A percentile compares a stretch with the other conserved stretches of the same genome.
phyloP scores from a whole-genome alignment of 2,113 vertebrate genomes.

The Menura novaehollandiae region DNA sequence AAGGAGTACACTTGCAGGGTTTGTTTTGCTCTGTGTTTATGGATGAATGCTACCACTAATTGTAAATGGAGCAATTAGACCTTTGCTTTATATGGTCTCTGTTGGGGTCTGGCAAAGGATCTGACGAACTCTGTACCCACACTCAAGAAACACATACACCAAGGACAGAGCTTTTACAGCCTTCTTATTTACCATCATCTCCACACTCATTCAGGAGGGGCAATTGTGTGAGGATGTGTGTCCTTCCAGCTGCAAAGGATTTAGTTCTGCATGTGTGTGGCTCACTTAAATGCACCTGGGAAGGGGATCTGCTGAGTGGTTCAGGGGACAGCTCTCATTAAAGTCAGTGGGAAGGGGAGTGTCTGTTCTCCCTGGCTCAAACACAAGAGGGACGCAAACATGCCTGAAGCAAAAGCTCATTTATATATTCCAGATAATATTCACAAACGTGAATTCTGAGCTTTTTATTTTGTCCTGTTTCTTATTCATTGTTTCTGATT shows the following conservation, averaged over 20 bases:
- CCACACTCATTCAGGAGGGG: neutral
- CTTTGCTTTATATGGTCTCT: neutral
- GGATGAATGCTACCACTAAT: neutral
- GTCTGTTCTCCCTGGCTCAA: slow-evolving; percentile 21
- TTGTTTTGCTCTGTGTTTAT: neutral
- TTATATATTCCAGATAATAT: neutral
- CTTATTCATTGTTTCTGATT: neutral
- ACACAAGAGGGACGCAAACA: neutral
- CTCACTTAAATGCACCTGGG: slow-evolving; percentile 17
- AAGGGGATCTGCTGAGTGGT: neutral
- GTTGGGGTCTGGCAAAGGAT: neutral
- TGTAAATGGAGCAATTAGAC: slow-evolving; percentile 37
- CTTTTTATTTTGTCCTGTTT: neutral
- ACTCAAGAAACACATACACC: neutral
- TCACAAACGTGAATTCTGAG: neutral
- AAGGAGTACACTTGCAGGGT: neutral
- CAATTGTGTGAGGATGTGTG: neutral
- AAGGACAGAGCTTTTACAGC: slow-evolving; percentile 22
- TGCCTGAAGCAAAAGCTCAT: slow-evolving; percentile 8
- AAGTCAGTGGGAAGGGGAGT: neutral
- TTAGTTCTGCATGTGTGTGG: neutral
- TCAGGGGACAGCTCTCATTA: neutral
- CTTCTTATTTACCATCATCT: neutral
- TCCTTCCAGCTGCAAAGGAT: slow-evolving; percentile 45
- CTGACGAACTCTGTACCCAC: neutral